Conservation (phyloP, 1,140 invertebrate genomes). For the Calephelis virginiensis region DNA sequence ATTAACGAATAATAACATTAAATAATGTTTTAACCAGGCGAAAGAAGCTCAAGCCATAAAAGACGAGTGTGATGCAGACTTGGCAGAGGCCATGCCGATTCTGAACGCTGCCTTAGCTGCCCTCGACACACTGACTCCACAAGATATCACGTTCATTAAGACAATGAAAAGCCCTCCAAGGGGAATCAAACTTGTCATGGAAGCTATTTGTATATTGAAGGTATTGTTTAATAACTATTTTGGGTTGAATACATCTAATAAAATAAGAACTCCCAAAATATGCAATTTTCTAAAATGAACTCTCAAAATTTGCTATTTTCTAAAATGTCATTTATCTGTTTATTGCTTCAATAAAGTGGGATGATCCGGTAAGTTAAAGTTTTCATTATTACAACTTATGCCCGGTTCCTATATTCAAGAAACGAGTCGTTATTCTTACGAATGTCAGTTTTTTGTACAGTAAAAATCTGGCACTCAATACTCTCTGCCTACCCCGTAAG, state of each 20-base stretch:
- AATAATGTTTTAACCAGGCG: slow-evolving; percentile 68
- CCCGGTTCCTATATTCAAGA: neutral
- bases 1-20: too few species aligned
- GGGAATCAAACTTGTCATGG: slow-evolving; percentile 96
- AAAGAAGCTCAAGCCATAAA: slow-evolving; percentile 92
- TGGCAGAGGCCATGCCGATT: slow-evolving; percentile 96
- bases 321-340: slow-evolving; percentile 16
- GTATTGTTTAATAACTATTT: slow-evolving; percentile 65
- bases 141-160: slow-evolving; percentile 96
- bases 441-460: too few species aligned
- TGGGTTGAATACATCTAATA: neutral
- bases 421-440: too few species aligned
- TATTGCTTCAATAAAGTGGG: slow-evolving; percentile 39
- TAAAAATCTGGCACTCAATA: too few species aligned
- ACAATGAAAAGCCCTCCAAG: slow-evolving; percentile 98
- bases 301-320: slow-evolving; percentile 1
- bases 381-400: neutral
- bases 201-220: slow-evolving; percentile 96
- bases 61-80: slow-evolving; percentile 95
- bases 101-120: slow-evolving; percentile 93
- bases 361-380: slow-evolving; percentile 55
- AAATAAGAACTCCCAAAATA: neutral
- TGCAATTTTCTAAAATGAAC: neutral
- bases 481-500: too few species aligned
- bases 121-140: slow-evolving; percentile 93